Evolutionary conservation across 2,113 vertebrate genomes (phyloP), one percentile per base, ranked within the genome.

Genomic region (Pterophyllum scalare): DNA sequence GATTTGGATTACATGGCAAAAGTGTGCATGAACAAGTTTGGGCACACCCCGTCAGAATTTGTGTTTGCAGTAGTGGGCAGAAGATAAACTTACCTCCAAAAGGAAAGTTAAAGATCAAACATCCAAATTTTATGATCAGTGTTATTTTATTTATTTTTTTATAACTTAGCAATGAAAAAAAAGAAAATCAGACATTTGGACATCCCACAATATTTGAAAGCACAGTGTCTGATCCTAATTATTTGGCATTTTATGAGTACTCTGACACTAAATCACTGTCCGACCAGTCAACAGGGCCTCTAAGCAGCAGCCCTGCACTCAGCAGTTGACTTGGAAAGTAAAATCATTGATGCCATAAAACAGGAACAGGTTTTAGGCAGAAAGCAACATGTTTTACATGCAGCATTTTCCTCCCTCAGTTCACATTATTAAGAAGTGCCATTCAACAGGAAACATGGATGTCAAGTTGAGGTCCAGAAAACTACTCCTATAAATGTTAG

Each of bases 1-100:
- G 58, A 83, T 56, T 67, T 67, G 79, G 79, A 77, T 72, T 79
- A 80, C 38, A 85, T 59, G 77, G 74, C 1, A 80, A 61, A 82
- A 83, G 43, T 59, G 59, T 13, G 62, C 38, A 64, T 77, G 75
- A 64, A 26, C 43, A 67, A 46, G 64, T 67, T 67, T 46, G 38
- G 62, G 10, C 24, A 67, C 22, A 22, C 22, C 14, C 9, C 17
- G 14, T 26, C 20, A 26, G 4, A 67, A 67, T 46, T 46, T 17
- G 7, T 67, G 62, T 67, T 38, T 26, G 7, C 1, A 46, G 43
- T 43, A 65, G n/a, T 17, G 38, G n/a, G 38, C 9, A 65, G 38
- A 65, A 43, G n/a, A 15, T 65, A 65, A 24, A 67, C 7, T 43
- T 38, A 46, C n/a, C 38, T 67, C 38, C 22, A 67, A 43, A 65